Evolutionary conservation across 1,140 invertebrate genomes (phyloP), one percentile per base, ranked within the genome.

Genomic region (Cheumatopsyche charites): DNA sequence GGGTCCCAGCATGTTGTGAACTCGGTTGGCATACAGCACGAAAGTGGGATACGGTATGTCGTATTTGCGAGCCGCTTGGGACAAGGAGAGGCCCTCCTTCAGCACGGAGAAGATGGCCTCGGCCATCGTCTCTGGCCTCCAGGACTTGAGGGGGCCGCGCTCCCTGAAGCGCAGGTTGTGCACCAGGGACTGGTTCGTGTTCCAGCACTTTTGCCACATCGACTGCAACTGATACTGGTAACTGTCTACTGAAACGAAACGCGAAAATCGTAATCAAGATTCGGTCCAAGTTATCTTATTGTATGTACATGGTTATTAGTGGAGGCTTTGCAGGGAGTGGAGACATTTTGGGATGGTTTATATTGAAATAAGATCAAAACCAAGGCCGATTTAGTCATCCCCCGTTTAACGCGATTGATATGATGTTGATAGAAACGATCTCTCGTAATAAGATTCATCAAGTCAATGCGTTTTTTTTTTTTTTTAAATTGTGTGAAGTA

Each of bases 151-250:
- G 0, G 94, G 94, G 1, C 94, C 94, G 49, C 94, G 89, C 81
- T 96, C 94, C n/a, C 94, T 88, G 85, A 95, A 95, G 62, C 94
- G 87, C 77, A 95, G 84, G 79, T 94, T 94, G 82, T 95, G 93
- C 36, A 94, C 91, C 75, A 94, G 85, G 74, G 90, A 92, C 81
- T 94, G 93, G 82, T 94, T 94, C 65, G 92, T 94, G 80, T 91
- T 95, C 93, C 94, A 96, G 82, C 93, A 95, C 80, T 95, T 95
- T 82, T 96, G 94, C 94, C 94, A 96, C 89, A 95, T 93, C 41
- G 91, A 93, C 82, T 96, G 94, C 79, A 96, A 84, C 82, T 95
- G 94, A 82, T 95, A 95, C 83, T 96, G 94, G 86, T 95, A 96
- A 86, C 92, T 94, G 87, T 94, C 93, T 92, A 91, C 74, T 75